Base-by-base conservation (phyloP, 2,797 vertebrate genomes). In the Rousettus madagascariensis region DNA sequence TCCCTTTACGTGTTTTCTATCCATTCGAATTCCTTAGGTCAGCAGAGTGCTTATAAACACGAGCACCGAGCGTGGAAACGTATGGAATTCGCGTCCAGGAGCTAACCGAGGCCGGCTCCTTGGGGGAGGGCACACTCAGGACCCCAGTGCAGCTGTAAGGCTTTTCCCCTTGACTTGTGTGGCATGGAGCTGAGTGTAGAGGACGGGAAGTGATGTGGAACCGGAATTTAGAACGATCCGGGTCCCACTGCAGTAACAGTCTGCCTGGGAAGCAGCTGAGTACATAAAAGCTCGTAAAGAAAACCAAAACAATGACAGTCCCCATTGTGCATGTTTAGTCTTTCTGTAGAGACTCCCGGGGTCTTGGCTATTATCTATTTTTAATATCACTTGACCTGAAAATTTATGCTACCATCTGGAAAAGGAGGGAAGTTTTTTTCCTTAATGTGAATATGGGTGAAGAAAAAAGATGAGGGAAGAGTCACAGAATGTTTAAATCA, bases 301-400 rank as follows among this genome's bases (percentile, higher is more conserved):
- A 99, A 99, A 99, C 98, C 99, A 99, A 99, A 99, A 99, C 99
- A 99, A 98, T 98, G 98, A 98, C 99, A 99, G 99, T 99, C 99
- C 99, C 99, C 97, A 98, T 98, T 93, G 99, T 98, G 98, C 98
- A 99, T 99, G 99, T 99, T 99, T 99, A 99, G 99, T 99, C 99
- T 99, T 99, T 99, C 98, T 98, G 98, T 97, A 98, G 98, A 98
- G 98, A 98, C 97, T 98, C 98, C 87, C 97, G 98, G 98, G 98
- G 97, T 98, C 97, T 98, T 96, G 98, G 97, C 98, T 98, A 98
- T 98, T 99, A 99, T 99, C 99, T 99, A 98, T 98, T 99, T 98
- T 98, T 99, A 98, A 98, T 99, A 99, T 99, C 98, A 98, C 98
- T 99, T 99, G 98, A 99, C 99, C 99, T 98, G 98, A 98, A 99